These are phyloP conservation scores for Vultur gryphus DNA, from an alignment of 2,797 vertebrate genomes.

Conservation along the genomic window DNA sequence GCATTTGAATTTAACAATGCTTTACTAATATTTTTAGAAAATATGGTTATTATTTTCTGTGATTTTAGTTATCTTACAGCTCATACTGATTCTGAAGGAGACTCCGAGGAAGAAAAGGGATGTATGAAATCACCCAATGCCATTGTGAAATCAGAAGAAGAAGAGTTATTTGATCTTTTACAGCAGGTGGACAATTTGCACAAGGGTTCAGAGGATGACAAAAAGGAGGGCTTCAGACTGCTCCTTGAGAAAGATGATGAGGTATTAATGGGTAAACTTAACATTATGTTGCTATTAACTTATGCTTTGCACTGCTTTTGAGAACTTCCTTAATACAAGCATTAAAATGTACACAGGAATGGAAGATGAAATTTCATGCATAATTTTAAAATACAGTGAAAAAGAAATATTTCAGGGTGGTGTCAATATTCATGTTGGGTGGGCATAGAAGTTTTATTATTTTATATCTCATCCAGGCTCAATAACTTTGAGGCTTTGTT, in stretches of 20 bases:
- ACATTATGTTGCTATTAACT: background rate
- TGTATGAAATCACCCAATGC: background rate
- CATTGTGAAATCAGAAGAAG: constrained; percentile 58
- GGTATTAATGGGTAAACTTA: constrained; percentile 67
- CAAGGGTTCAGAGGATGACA: constrained; percentile 77
- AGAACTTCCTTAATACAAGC: background rate
- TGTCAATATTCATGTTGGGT: background rate
- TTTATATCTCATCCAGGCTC: background rate
- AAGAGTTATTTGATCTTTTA: constrained; percentile 76
- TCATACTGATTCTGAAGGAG: constrained; percentile 83
- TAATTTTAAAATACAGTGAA: background rate
- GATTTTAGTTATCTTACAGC: constrained; percentile 91
- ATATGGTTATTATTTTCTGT: constrained; percentile 15
- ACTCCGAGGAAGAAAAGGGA: constrained; percentile 57
- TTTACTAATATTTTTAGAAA: background rate
- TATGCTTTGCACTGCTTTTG: background rate
- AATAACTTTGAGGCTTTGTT: background rate
- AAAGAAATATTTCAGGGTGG: background rate
- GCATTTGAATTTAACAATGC: background rate
- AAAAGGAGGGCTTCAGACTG: constrained; percentile 79
- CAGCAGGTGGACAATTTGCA: constrained; percentile 81
- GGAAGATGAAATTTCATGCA: background rate
- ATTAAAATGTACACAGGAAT: background rate
- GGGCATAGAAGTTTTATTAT: background rate
- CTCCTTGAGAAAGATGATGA: constrained; percentile 82